Conservation (phyloP, 2,888 invertebrate genomes). For the Euplagia quadripunctaria region DNA sequence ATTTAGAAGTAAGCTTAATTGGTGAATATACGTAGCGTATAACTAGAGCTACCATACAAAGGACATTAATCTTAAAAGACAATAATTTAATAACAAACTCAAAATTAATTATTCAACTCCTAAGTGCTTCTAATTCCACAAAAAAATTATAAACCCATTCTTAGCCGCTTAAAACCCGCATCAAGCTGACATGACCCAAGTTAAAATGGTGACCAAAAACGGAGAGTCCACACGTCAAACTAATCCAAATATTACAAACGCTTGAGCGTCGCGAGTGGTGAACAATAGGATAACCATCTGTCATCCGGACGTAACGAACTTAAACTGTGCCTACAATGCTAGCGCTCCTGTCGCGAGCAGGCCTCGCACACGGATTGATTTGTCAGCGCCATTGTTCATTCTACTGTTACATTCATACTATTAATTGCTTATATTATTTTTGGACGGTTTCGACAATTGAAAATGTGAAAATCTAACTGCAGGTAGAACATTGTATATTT, state of each 20-base stretch:
- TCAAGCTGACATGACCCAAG: conserved; percentile 46
- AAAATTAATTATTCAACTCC: conserved; percentile 6
- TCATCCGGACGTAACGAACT: conserved; percentile 73
- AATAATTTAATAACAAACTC: neutral
- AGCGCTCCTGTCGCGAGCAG: conserved; percentile 43
- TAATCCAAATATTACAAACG: conserved; percentile 57
- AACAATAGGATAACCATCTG: conserved; percentile 75
- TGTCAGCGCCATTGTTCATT: conserved; percentile 53
- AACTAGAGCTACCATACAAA: neutral
- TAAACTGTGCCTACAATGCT: conserved; percentile 70
- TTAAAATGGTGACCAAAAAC: conserved; percentile 53
- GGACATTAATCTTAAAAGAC: neutral
- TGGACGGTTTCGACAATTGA: neutral
- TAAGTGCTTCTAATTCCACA: conserved; percentile 13
- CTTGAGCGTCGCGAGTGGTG: conserved; percentile 57
- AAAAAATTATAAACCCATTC: conserved; percentile 22
- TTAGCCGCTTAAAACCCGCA: conserved; percentile 46
- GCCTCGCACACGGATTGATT: conserved; percentile 53
- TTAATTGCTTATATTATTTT: conserved; percentile 55
- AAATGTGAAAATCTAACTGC: neutral
- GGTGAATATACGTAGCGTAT: too few species aligned
- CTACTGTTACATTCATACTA: conserved; percentile 51
- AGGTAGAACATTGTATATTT: neutral
- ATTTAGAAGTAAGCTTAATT: too few species aligned
- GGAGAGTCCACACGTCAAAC: conserved; percentile 54